phyloP scores from a whole-genome alignment of 2,113 vertebrate genomes.

The Buteo buteo region DNA sequence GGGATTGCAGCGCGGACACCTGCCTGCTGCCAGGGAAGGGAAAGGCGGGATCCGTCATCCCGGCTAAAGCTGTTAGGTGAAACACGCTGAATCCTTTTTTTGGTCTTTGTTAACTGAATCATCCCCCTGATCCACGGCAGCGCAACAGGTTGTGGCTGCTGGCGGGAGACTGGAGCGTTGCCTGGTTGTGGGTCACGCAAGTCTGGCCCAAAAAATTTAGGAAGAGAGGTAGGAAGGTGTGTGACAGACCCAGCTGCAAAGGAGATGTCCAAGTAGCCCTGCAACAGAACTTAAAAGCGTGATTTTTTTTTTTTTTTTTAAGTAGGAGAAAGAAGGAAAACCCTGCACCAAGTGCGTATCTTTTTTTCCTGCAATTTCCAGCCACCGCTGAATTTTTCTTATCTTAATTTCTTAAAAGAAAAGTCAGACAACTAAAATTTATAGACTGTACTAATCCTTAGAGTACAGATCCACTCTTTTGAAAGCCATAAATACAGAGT shows the following conservation, averaged over 20 bases:
- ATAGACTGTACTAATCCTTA: constrained; percentile 47
- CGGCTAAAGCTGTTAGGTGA: neutral
- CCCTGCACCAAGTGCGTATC: rapidly evolving
- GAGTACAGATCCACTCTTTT: constrained; percentile 25
- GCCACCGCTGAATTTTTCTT: neutral
- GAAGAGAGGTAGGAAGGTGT: neutral
- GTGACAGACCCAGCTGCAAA: neutral
- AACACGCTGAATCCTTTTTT: rapidly evolving
- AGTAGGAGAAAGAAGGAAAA: neutral
- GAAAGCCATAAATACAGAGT: constrained; percentile 47
- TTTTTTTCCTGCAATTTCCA: neutral
- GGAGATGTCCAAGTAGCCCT: neutral
- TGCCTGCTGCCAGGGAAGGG: neutral
- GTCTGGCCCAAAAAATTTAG: neutral
- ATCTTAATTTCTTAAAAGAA: constrained; percentile 49
- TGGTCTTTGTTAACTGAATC: rapidly evolving
- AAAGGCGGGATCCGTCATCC: too few relatives aligned
- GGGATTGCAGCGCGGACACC: rapidly evolving
- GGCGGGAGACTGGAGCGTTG: rapidly evolving
- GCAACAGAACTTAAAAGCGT: neutral
- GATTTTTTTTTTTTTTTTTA: neutral
- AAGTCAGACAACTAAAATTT: constrained; percentile 34
- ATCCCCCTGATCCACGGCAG: rapidly evolving
- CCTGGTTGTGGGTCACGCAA: neutral
- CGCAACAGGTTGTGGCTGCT: neutral